Conservation (phyloP, 2,888 invertebrate genomes). For the Eurytoma californica region DNA sequence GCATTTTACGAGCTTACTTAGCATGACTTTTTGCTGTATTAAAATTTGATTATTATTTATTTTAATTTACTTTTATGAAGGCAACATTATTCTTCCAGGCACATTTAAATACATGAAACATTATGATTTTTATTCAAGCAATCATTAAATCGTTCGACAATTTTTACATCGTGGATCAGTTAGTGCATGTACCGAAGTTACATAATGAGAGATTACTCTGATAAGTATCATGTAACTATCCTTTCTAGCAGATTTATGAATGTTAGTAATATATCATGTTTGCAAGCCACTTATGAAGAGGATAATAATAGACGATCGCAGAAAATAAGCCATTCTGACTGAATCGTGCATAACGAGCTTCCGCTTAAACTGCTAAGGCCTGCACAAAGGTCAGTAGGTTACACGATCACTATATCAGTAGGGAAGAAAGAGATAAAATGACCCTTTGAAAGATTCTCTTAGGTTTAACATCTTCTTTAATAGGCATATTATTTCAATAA, state of each 20-base stretch:
- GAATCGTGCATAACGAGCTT: constrained; percentile 57
- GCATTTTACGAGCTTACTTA: no score
- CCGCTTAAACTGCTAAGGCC: constrained; percentile 53
- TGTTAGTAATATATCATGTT: constrained; percentile 24
- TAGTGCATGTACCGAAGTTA: no score
- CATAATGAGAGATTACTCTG: no score
- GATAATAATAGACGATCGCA: constrained; percentile 29
- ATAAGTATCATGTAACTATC: no score
- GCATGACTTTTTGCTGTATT: no score
- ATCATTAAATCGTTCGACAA: no score
- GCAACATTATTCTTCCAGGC: no score
- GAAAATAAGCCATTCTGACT: constrained; percentile 45
- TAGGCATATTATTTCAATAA: not conserved
- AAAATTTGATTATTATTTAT: no score
- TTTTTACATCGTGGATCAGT: no score
- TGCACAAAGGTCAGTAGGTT: constrained; percentile 58
- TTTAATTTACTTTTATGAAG: no score
- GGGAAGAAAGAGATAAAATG: constrained; percentile 30
- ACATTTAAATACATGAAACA: no score
- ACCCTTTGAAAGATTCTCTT: constrained; percentile 16
- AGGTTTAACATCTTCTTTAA: not conserved
- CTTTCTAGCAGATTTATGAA: not conserved
- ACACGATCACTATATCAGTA: constrained; percentile 37
- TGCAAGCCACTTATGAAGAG: constrained; percentile 10
- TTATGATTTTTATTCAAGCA: no score